Base-by-base conservation (phyloP, 1,140 invertebrate genomes). In the Drosophila pallidifrons region DNA sequence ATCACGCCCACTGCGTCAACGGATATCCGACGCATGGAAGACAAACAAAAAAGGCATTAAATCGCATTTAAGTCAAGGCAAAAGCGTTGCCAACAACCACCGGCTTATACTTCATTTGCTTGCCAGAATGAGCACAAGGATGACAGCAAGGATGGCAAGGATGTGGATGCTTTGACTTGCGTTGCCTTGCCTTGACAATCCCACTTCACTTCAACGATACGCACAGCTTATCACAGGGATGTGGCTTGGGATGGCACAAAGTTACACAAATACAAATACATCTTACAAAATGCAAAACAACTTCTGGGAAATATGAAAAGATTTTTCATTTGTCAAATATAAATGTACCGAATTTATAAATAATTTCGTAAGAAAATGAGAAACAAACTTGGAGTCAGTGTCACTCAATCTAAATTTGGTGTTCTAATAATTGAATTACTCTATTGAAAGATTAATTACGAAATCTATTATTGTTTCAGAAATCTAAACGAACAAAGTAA, bases 21-120 rank as follows among this genome's bases (percentile, higher is more conserved):
- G 85, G 85, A 89, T 85, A 79, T 89, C 85, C 85, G 86, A 89
- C 85, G 85, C 81, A 81, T 89, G 85, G 78, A 89, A 89, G 85
- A 89, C 85, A 89, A 89, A 89, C 85, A 89, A 89, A 89, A 88
- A 89, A 89, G 81, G 85, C 85, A 89, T 89, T 89, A 89, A 89
- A 89, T 89, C 85, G 85, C 85, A 89, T 89, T 89, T 89, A 89
- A 89, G 86, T 89, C 85, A 81, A 69, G 81, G 41, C 46, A 13
- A 61, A 59, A 51, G 51, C 47, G 32, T 35, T 54, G 35, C 35
- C 35, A 54, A 3, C 69, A 79, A 35, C 78, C 49, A 49, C 49
- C 49, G 51, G 65, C 64, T 70, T 80, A 69, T 77, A 49, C 78
- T 73, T 70, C 66, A 77, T 65, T 65, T 79, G 59, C 67, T 45